Evolutionary conservation across 2,888 invertebrate species (phyloP), one percentile per base, ranked within the genome.

Genomic region (Dicyrtomina minuta): DNA sequence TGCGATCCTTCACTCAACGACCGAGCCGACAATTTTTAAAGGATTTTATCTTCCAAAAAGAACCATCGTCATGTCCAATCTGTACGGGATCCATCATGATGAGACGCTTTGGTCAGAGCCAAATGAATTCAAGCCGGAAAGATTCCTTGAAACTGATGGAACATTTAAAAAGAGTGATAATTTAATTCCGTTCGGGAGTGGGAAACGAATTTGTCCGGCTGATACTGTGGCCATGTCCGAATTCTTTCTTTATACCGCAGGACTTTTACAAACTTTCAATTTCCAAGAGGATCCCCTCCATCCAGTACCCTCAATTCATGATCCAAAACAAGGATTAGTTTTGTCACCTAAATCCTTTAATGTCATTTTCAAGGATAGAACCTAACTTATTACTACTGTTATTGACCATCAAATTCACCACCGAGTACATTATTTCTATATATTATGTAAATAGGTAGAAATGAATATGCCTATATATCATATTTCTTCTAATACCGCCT

Each of bases 201-300:
- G 88, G 71, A 86, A 86, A 75, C 83, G 88, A 71, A 83, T 87
- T 33, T 89, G 89, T 78, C 83, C 88, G 0, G 89, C 88, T 0
- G 88, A 88, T 80, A 82, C 84, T 2, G 80, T 88, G 62, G 88
- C 88, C 0, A 87, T 85, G 77, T 84, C 86, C 0, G 87, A 85
- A 76, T 81, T 86, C 66, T 88, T 87, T 78, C 81, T 88, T 58
- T 84, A 86, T 68, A 85, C 87, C 71, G 84, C 86, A 0, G 44
- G 24, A 1, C 12, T 66, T 17, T 10, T 58, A 22, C 66, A 66
- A 49, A 58, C 44, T 27, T 66, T 66, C 12, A 56, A 27, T 24
- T 44, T 66, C 17, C 4, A 56, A 33, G 26, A 58, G n/a, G 44
- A 66, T 49, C 33, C 66, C 1, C 44, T 58, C 27, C 22, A 22